Percentiles rank a stretch among this genome's conserved stretches.
Evolutionary conservation across 2,888 invertebrate genomes (phyloP).

Genomic region (Eurois occulta): DNA sequence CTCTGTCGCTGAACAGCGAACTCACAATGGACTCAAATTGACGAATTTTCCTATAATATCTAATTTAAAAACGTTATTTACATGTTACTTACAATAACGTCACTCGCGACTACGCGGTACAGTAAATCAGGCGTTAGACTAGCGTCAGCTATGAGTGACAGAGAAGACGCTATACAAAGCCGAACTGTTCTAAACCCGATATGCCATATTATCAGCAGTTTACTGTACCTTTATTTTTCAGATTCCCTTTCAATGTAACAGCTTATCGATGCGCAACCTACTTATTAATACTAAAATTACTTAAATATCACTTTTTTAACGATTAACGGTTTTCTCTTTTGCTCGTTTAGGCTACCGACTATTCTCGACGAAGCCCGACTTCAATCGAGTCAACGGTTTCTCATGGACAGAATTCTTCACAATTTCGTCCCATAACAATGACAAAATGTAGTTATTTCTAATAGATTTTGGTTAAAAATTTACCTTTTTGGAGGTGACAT

Average conservation of each 20-base stretch:
- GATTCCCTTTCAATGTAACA: not conserved
- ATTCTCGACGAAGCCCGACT: not conserved
- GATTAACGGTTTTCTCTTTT: conserved; percentile 23
- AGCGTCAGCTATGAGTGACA: not conserved
- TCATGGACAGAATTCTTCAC: conserved; percentile 44
- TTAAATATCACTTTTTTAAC: conserved; percentile 55
- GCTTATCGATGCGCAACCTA: conserved; percentile 17
- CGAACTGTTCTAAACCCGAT: not conserved
- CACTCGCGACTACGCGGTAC: not conserved
- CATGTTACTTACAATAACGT: conserved; percentile 29
- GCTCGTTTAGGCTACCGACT: conserved; percentile 29
- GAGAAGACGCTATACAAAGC: not conserved
- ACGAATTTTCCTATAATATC: conserved; percentile 52
- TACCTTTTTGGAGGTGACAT: conserved; percentile 17
- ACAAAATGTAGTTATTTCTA: conserved; percentile 35
- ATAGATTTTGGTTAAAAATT: conserved; percentile 42
- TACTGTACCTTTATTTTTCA: not conserved
- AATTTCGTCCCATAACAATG: conserved; percentile 2
- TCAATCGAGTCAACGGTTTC: conserved; percentile 21
- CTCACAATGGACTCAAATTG: conserved; percentile 54
- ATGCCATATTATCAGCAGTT: not conserved
- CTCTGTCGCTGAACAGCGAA: conserved; percentile 41
- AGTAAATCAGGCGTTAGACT: not conserved
- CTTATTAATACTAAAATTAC: conserved; percentile 52
- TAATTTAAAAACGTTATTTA: conserved; percentile 58